phyloP scores from a whole-genome alignment of 2,797 vertebrate species.

The Dryobates pubescens region DNA sequence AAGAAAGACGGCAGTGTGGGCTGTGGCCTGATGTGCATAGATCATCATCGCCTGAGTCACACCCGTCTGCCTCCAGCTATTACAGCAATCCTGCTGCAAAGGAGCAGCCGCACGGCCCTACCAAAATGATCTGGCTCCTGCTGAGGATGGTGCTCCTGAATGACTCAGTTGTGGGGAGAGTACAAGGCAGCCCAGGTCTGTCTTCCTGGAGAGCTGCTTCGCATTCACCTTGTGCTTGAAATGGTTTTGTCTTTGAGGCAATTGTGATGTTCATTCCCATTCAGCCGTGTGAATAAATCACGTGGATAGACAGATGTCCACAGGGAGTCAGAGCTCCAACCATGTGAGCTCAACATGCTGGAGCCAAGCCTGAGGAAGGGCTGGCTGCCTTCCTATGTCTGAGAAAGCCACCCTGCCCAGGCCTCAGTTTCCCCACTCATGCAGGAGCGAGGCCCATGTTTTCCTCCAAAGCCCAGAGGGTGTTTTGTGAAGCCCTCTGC shows the following conservation, averaged over 20 bases:
- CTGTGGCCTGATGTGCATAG: neutral
- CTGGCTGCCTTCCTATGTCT: neutral
- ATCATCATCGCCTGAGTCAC: constrained; percentile 8
- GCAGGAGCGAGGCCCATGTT: neutral
- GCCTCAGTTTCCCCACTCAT: neutral
- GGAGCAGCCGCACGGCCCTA: neutral
- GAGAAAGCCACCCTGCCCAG: neutral
- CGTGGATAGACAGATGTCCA: accelerated
- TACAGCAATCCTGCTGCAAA: neutral
- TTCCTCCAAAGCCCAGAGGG: neutral
- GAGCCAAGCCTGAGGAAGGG: neutral
- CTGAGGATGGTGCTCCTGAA: neutral
- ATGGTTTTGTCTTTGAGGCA: neutral
- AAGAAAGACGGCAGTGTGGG: neutral
- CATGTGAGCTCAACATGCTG: accelerated
- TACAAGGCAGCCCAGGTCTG: neutral
- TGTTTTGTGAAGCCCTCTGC: neutral
- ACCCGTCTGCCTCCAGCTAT: neutral
- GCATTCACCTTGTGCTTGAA: neutral
- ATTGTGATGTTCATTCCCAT: neutral
- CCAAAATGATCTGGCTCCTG: neutral
- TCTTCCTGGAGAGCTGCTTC: constrained; percentile 30
- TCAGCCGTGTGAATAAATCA: accelerated
- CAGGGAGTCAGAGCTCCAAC: neutral
- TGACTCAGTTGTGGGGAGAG: constrained; percentile 27